Conservation (phyloP, 2,888 invertebrate genomes). For the Drosophila acutilabella region DNA sequence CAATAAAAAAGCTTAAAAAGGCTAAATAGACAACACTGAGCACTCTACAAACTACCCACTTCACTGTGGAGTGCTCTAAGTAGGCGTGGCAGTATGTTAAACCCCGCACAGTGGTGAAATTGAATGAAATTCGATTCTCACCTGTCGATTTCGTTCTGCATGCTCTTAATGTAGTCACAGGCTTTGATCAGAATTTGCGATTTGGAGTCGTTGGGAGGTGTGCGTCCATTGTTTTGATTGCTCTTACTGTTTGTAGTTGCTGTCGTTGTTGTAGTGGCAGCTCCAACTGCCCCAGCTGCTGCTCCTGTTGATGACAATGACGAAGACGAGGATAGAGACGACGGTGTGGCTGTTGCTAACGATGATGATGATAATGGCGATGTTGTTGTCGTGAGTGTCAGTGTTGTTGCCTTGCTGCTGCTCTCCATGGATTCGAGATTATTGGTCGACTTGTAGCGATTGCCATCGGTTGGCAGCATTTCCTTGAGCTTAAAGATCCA, state of each 20-base stretch:
- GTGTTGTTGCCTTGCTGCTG: neutral
- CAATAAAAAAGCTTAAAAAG: too few relatives aligned
- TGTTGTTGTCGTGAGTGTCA: neutral
- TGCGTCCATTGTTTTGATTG: constrained; percentile 80
- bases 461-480: constrained; percentile 90
- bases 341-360: neutral
- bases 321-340: neutral
- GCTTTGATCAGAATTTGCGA: constrained; percentile 98
- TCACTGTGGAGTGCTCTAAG: too few relatives aligned
- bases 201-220: constrained; percentile 91
- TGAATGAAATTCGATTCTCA: constrained; percentile 60
- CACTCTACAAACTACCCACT: too few relatives aligned
- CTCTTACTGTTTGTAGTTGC: constrained; percentile 25
- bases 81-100: too few relatives aligned
- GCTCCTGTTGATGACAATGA: neutral
- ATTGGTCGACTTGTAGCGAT: constrained; percentile 49
- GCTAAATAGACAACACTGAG: too few relatives aligned
- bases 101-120: too few relatives aligned
- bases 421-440: neutral
- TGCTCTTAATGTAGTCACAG: constrained; percentile 95
- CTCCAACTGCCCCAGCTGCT: neutral
- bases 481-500: constrained; percentile 98
- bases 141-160: constrained; percentile 92
- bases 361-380: neutral
- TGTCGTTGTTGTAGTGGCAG: neutral